Percentiles rank a stretch among this genome's conserved stretches.
phyloP scores from a whole-genome alignment of 1,140 invertebrate species.

The Wasmannia auropunctata region DNA sequence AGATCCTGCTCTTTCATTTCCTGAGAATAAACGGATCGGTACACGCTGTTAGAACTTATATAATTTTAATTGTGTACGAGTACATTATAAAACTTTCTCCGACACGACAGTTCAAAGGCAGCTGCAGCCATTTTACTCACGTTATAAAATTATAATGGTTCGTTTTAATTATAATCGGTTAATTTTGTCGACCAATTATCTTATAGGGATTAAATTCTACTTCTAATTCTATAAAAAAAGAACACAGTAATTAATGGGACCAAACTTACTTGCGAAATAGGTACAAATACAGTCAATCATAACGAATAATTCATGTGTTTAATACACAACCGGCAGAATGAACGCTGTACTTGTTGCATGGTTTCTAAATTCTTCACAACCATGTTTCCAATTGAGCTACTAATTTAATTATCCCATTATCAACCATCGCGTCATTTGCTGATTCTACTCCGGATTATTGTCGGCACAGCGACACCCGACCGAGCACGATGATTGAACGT shows the following conservation, averaged over 20 bases:
- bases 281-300: not conserved
- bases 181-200: not conserved
- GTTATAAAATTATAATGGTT: not conserved
- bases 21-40: not conserved
- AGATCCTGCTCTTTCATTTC: not conserved
- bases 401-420: conserved; percentile 26
- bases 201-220: not conserved
- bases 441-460: not conserved
- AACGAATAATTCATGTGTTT: conserved; percentile 23
- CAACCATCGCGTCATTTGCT: not conserved
- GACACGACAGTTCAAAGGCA: too few species aligned
- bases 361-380: conserved; percentile 20
- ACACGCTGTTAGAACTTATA: not conserved
- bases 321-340: not conserved
- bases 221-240: conserved; percentile 8
- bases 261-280: conserved; percentile 14
- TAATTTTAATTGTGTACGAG: not conserved
- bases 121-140: not conserved
- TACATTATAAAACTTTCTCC: not conserved
- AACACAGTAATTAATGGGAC: not conserved
- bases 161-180: not conserved
- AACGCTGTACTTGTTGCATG: conserved; percentile 24
- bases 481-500: not conserved
- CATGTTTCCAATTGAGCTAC: conserved; percentile 20
- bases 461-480: not conserved